These are phyloP conservation scores for Lathronympha strigana DNA, from an alignment of 2,888 invertebrate genomes.

Conservation along the genomic window DNA sequence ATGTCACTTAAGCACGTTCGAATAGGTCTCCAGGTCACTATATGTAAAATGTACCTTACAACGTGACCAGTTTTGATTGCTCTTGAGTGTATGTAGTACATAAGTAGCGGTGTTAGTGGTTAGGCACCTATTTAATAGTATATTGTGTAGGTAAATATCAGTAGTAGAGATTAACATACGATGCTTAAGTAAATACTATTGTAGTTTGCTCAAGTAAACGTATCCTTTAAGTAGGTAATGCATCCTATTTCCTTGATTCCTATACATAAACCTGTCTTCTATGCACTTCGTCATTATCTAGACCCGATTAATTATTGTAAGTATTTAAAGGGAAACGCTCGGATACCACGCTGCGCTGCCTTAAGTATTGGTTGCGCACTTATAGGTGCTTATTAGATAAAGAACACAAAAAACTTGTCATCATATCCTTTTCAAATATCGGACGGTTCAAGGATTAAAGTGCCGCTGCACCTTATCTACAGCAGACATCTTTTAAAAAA, in stretches of 20 bases:
- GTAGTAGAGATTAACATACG: too few relatives aligned
- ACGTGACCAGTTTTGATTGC: too few relatives aligned
- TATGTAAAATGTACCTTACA: too few relatives aligned
- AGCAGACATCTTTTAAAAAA: slow-evolving; percentile 84
- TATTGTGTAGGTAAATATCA: too few relatives aligned
- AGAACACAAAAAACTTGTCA: slow-evolving; percentile 80
- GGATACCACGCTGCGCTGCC: slow-evolving; percentile 13
- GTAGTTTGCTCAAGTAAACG: too few relatives aligned
- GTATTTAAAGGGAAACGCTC: slow-evolving; percentile 20
- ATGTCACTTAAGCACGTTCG: too few relatives aligned
- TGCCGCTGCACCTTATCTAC: slow-evolving; percentile 81
- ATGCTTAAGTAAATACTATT: too few relatives aligned
- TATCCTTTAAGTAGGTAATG: too few relatives aligned
- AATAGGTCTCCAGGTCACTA: too few relatives aligned
- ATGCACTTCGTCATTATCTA: slow-evolving; percentile 6
- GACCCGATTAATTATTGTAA: slow-evolving; percentile 25
- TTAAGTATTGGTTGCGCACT: slow-evolving; percentile 66
- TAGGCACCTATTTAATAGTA: too few relatives aligned
- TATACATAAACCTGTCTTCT: background rate
- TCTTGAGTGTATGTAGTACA: too few relatives aligned
- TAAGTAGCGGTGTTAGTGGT: too few relatives aligned
- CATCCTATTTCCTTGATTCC: background rate
- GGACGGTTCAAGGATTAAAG: slow-evolving; percentile 81
- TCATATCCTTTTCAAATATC: slow-evolving; percentile 84
- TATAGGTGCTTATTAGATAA: slow-evolving; percentile 77